phyloP scores from a whole-genome alignment of 2,888 invertebrate species.

The Xestoiulus laeticollis region DNA sequence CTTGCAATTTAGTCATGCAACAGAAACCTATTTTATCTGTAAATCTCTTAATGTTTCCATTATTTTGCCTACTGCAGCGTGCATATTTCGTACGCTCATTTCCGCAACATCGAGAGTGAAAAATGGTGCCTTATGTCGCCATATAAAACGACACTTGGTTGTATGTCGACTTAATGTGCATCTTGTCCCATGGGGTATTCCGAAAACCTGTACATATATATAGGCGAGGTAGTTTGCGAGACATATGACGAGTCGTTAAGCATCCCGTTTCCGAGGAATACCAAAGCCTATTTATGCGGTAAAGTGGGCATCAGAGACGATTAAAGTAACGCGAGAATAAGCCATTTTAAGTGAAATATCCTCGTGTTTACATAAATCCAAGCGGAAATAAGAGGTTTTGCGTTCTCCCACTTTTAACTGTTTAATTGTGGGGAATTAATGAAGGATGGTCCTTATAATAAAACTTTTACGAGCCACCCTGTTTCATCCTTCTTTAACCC shows the following conservation, averaged over 20 bases:
- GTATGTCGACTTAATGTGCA: not conserved
- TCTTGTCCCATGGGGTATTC: not conserved
- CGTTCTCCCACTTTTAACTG: constrained; percentile 28
- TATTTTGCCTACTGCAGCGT: no score
- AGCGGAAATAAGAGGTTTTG: not conserved
- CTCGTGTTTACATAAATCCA: constrained; percentile 20
- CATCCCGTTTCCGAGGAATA: not conserved
- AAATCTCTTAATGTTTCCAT: no score
- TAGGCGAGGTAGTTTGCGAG: not conserved
- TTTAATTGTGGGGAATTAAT: constrained; percentile 36
- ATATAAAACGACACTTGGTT: not conserved
- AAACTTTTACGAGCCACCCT: not conserved
- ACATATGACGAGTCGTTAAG: constrained; percentile 16
- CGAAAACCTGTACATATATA: not conserved
- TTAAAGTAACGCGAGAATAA: constrained; percentile 12
- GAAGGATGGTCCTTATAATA: constrained; percentile 31
- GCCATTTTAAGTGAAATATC: constrained; percentile 27
- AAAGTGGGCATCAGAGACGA: not conserved
- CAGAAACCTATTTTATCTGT: no score
- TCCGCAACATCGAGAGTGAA: not conserved
- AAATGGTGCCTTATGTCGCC: not conserved
- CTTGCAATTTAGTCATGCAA: no score
- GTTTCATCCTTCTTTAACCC: not conserved
- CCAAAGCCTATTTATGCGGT: not conserved
- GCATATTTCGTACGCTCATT: not conserved